Evolutionary conservation across 1,140 invertebrate species (phyloP), one percentile per base, ranked within the genome.

Genomic region (Nasonia giraulti): DNA sequence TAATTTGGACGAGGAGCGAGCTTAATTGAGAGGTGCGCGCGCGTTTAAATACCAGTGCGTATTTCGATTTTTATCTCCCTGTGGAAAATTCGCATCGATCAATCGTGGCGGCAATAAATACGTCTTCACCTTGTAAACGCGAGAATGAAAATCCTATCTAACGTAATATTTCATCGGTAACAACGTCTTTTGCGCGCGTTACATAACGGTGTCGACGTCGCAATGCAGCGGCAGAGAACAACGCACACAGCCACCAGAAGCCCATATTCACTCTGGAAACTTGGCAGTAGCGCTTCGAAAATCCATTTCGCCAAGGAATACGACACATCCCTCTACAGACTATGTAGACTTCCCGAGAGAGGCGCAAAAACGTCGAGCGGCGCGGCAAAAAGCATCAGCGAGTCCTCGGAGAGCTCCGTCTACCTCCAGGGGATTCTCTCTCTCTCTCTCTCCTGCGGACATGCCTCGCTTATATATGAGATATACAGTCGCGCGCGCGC

Each of bases 371-470:
- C 12, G 14, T 4, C 14, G 47, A 50, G 47, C 10, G 14, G 47
- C 2, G 47, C 2, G 47, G 55, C 55, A 62, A 62, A 62, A 62
- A 62, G 55, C 55, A 62, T n/a, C 6, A 62, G 55, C 55, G 20
- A 62, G 17, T 62, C 55, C 55, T 62, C 55, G 20, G 55, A n/a
- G 55, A 62, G 20, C 55, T n/a, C 17, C 17, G 55, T n/a, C 17
- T 17, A 62, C 20, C 55, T 62, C 55, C 55, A n/a, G 55, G 55
- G 55, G 7, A 62, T 62, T 76, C 74, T 76, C 74, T 76, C 74
- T 76, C 74, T 75, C 27, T 27, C 27, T 27, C 27, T 27, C 27
- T 27, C 27, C 27, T 8, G 37, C 20, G 20, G 20, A 20, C 78
- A 62, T 69, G 20, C n/a, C 0, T 47, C 78, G 14, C 27, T 6